Percentiles rank a stretch among this genome's conserved stretches.
These are phyloP conservation scores for Rhinogobio ventralis DNA, from an alignment of 2,797 vertebrate genomes.

Conservation along the genomic window DNA sequence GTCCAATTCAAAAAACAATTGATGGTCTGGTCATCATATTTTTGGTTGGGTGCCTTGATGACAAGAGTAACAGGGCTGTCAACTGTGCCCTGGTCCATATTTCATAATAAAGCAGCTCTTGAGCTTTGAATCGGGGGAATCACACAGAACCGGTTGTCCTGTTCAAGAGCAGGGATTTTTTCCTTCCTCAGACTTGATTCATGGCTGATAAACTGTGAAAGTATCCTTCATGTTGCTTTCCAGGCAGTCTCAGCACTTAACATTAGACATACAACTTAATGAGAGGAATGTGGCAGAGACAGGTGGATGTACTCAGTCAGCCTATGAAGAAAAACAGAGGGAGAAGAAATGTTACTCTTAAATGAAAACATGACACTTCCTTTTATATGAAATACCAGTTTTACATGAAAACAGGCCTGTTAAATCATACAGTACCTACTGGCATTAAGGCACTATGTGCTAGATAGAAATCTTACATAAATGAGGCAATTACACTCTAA, in stretches of 20 bases:
- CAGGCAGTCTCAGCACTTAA: conserved; percentile 11
- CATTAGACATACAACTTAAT: not conserved
- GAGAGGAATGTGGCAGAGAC: not conserved
- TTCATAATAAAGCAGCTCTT: conserved; percentile 66
- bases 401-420: not conserved
- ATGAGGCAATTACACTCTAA: not conserved
- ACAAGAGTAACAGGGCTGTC: conserved; percentile 90
- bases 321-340: conserved; percentile 10
- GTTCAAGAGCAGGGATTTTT: conserved; percentile 4
- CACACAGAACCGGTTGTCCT: conserved; percentile 42
- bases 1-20: conserved; percentile 95
- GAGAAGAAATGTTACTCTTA: not conserved
- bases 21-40: conserved; percentile 94
- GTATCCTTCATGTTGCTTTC: conserved; percentile 27
- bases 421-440: not conserved
- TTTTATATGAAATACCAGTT: not conserved
- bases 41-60: conserved; percentile 96
- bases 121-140: conserved; percentile 51
- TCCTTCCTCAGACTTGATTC: conserved; percentile 18
- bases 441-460: not conserved
- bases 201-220: conserved; percentile 11
- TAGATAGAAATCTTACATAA: not conserved
- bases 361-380: not conserved
- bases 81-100: conserved; percentile 83
- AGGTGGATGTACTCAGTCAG: not conserved